A percentile compares a stretch with the other conserved stretches of the same genome.
phyloP scores from a whole-genome alignment of 2,888 invertebrate species.

The Ferrisia virgata region DNA sequence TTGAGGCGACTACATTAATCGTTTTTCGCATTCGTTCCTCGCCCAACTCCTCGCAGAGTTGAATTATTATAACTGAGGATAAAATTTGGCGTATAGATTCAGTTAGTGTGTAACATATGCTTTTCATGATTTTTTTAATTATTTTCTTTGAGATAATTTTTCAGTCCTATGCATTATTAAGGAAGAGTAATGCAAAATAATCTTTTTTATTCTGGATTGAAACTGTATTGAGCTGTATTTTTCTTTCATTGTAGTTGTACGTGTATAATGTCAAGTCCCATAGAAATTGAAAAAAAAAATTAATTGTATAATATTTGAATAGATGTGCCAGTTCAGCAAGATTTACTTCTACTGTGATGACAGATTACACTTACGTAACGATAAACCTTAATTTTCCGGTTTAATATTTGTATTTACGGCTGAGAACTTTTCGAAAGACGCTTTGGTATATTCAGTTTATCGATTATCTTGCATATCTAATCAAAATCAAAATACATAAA shows the following conservation, averaged over 20 bases:
- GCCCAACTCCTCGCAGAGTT: no score
- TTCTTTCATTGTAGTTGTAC: not conserved
- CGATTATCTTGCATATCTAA: not conserved
- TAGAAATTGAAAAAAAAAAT: not conserved
- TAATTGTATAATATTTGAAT: not conserved
- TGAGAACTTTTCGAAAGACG: slow-evolving; percentile 10
- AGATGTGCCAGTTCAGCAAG: not conserved
- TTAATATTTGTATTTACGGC: not conserved
- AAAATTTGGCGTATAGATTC: no score
- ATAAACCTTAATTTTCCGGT: not conserved
- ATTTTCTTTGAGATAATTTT: no score
- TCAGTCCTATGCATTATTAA: no score
- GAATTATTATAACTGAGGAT: no score
- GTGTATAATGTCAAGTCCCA: not conserved
- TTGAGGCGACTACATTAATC: no score
- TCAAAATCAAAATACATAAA: not conserved
- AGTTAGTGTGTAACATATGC: no score
- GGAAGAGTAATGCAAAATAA: no score
- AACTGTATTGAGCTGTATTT: not conserved
- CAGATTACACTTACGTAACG: not conserved
- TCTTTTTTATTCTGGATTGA: no score
- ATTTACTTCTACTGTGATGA: not conserved
- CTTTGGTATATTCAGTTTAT: not conserved
- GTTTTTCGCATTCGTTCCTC: no score
- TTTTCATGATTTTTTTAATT: no score